Evolutionary conservation across 2,113 vertebrate genomes (phyloP).

Genomic region (Heterotis niloticus): DNA sequence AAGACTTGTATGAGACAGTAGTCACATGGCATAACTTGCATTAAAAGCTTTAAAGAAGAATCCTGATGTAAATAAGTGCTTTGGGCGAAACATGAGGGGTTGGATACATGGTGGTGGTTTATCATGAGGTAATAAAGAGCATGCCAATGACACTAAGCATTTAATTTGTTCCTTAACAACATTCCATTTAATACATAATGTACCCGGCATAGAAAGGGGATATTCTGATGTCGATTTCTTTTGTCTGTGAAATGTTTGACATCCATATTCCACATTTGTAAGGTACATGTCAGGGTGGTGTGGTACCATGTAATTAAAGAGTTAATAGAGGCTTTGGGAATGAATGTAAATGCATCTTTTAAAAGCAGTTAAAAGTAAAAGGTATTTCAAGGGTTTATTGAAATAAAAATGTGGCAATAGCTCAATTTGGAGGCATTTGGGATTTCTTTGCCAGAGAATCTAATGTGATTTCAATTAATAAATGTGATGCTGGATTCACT

Average conservation of each 20-base stretch:
- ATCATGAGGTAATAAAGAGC: neutral
- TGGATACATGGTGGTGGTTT: neutral
- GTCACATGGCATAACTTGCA: no score
- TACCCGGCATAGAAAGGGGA: neutral
- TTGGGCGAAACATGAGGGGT: neutral
- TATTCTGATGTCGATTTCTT: neutral
- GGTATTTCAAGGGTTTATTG: no score
- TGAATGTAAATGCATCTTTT: no score
- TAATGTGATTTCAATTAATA: no score
- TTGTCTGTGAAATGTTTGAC: neutral
- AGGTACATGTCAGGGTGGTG: neutral
- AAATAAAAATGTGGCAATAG: no score
- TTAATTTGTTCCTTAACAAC: neutral
- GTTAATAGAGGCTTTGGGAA: no score
- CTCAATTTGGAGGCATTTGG: no score
- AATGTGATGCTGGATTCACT: no score
- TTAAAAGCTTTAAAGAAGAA: no score
- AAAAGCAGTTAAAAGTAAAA: no score
- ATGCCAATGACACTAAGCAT: neutral
- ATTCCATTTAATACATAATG: slow-evolving; percentile 3
- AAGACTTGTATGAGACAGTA: no score
- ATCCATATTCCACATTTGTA: neutral
- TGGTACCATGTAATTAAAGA: neutral
- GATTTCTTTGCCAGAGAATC: no score
- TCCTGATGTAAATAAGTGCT: neutral